Evolutionary conservation across 1,140 invertebrate genomes (phyloP).

Genomic region (Arctopsyche grandis): DNA sequence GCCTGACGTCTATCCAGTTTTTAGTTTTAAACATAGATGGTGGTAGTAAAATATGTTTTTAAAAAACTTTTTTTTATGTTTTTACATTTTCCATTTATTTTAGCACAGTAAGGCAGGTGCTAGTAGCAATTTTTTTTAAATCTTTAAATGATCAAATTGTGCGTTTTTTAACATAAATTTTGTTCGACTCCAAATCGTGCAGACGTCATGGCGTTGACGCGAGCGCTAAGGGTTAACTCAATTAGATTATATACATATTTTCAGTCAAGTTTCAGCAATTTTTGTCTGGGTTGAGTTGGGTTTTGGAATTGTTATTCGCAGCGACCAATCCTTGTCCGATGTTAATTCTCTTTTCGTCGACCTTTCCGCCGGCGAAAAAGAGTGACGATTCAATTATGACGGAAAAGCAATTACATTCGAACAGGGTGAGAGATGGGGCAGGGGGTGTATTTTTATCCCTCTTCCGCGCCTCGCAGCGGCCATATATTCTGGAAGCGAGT

Average conservation of each 20-base stretch:
- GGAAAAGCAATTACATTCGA: conserved; percentile 16
- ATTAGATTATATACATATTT: background rate
- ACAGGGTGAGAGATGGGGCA: background rate
- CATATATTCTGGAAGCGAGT: conserved; percentile 7
- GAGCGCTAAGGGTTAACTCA: background rate
- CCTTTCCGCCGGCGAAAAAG: background rate
- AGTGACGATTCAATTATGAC: conserved; percentile 3
- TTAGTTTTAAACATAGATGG: too few relatives aligned
- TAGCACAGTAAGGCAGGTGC: too few relatives aligned
- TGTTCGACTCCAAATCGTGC: too few relatives aligned
- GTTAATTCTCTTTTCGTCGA: background rate
- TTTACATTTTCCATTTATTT: too few relatives aligned
- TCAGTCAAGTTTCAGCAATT: background rate
- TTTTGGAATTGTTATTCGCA: background rate
- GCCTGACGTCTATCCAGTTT: too few relatives aligned
- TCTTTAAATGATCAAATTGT: too few relatives aligned
- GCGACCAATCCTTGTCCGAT: background rate
- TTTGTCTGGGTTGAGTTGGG: too few relatives aligned
- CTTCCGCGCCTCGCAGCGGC: background rate
- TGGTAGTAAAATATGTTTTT: too few relatives aligned
- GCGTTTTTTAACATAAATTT: too few relatives aligned
- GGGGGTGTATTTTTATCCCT: background rate
- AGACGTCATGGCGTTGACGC: background rate
- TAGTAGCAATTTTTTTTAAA: too few relatives aligned
- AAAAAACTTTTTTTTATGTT: too few relatives aligned